These are phyloP conservation scores for Carettochelys insculpta DNA, from an alignment of 2,113 vertebrate genomes.

Conservation along the genomic window DNA sequence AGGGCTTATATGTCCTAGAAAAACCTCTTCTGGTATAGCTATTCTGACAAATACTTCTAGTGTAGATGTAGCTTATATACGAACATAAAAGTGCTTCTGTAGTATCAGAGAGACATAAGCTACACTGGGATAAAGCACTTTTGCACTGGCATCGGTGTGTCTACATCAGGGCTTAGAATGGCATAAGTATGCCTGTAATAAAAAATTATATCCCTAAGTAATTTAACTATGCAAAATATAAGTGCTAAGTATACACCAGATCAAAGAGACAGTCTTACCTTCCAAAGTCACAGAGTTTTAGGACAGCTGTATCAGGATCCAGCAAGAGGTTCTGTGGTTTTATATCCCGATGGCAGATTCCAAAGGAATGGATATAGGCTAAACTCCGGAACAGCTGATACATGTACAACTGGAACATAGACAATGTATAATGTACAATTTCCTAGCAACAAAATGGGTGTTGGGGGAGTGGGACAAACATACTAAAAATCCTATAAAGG, in stretches of 20 bases:
- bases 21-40: background rate
- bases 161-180: background rate
- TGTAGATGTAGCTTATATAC: background rate
- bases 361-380: slow-evolving; percentile 99
- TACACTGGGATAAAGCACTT: background rate
- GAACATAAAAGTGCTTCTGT: background rate
- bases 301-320: slow-evolving; percentile 98
- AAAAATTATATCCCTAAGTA: background rate
- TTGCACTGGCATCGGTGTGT: background rate
- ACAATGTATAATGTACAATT: background rate
- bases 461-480: background rate
- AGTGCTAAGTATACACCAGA: background rate
- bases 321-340: slow-evolving; percentile 99
- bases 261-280: slow-evolving; percentile 79
- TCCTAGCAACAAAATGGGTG: background rate
- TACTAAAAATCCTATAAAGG: background rate
- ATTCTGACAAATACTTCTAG: background rate
- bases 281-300: slow-evolving; percentile 99
- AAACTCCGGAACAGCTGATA: slow-evolving; percentile 99
- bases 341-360: slow-evolving; percentile 99
- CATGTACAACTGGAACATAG: slow-evolving; percentile 93
- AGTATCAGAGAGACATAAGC: background rate
- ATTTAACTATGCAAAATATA: background rate
- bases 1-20: background rate
- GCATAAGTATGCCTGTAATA: background rate